phyloP scores from a whole-genome alignment of 1,140 invertebrate species.

The Babylonia areolata region DNA sequence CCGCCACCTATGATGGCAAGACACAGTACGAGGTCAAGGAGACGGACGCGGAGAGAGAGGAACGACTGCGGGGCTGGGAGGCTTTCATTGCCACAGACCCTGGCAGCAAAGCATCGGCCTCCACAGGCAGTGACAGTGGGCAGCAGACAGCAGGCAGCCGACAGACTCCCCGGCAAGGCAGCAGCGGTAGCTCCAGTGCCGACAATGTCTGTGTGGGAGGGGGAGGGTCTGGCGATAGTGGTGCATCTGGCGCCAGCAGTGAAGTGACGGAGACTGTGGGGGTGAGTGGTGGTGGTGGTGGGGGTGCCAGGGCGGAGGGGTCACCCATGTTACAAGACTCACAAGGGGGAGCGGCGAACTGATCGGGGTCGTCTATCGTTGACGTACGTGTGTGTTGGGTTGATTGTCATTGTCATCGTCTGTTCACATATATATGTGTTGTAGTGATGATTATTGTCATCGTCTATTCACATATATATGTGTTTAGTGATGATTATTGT shows the following conservation, averaged over 20 bases:
- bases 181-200: not conserved
- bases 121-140: not conserved
- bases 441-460: not conserved
- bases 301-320: not conserved
- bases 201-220: not conserved
- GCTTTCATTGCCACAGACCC: slow-evolving; percentile 79
- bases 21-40: slow-evolving; percentile 95
- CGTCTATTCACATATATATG: not conserved
- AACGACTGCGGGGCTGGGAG: slow-evolving; percentile 91
- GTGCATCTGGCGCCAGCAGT: not conserved
- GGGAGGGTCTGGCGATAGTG: not conserved
- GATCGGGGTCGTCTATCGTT: not conserved
- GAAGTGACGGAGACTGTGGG: not conserved
- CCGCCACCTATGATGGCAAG: slow-evolving; percentile 95
- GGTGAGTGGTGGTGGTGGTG: not conserved
- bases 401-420: not conserved
- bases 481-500: not conserved
- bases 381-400: not conserved
- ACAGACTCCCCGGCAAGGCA: not conserved
- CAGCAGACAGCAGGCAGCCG: not conserved
- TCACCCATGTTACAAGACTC: not conserved
- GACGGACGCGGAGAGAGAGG: slow-evolving; percentile 90
- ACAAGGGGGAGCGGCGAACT: slow-evolving; percentile 14
- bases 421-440: not conserved
- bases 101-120: not conserved